Evolutionary conservation across 2,888 invertebrate genomes (phyloP).

Genomic region (Pantelozetes paolii): DNA sequence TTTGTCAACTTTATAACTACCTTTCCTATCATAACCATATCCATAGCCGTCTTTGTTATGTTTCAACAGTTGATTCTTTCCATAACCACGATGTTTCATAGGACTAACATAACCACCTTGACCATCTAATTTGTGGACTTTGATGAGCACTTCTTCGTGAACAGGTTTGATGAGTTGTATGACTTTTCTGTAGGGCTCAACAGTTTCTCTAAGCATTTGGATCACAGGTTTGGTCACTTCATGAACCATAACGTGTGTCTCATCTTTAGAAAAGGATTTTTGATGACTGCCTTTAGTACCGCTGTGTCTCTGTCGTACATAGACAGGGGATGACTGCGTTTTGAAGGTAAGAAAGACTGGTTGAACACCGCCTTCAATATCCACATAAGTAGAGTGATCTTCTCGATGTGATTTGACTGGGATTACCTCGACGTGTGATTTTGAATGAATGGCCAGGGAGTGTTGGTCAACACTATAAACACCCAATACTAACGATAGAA

Average conservation of each 20-base stretch:
- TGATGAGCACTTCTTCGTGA: constrained; percentile 6
- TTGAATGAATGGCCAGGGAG: too few species aligned
- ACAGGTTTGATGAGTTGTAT: constrained; percentile 27
- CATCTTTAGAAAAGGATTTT: background rate
- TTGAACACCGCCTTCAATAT: constrained; percentile 10
- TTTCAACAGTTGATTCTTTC: too few species aligned
- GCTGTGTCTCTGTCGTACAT: constrained; percentile 24
- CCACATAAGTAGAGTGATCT: too few species aligned
- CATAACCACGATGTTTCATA: too few species aligned
- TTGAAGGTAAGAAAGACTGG: constrained; percentile 32
- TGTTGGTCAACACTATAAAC: too few species aligned
- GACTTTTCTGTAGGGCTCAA: constrained; percentile 21
- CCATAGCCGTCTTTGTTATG: too few species aligned
- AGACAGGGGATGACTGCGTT: constrained; percentile 28
- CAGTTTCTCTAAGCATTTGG: constrained; percentile 32
- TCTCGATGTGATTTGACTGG: too few species aligned
- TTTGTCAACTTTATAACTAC: too few species aligned
- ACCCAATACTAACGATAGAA: too few species aligned
- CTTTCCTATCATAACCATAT: too few species aligned
- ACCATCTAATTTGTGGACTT: background rate
- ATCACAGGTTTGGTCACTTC: constrained; percentile 1
- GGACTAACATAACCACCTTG: background rate
- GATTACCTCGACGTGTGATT: too few species aligned
- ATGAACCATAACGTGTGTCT: background rate
- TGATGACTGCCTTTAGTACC: background rate